A percentile compares a stretch with the other conserved stretches of the same genome.
phyloP scores from a whole-genome alignment of 2,797 vertebrate species.

The Girardinus metallicus region DNA sequence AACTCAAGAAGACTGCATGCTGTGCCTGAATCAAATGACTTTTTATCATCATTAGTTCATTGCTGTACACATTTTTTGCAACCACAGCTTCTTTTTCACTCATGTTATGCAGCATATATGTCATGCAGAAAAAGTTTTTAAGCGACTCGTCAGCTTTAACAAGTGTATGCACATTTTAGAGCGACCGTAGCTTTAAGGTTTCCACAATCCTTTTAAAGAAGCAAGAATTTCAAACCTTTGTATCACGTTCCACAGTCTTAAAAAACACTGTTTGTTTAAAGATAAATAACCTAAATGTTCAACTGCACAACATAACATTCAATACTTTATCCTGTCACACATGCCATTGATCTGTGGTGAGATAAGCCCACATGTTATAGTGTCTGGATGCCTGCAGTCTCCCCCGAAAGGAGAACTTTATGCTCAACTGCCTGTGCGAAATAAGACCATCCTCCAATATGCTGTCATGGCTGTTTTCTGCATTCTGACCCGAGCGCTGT shows the following conservation, averaged over 20 bases:
- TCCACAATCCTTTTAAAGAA: neutral
- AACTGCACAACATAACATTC: constrained; percentile 17
- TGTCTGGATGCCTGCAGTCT: constrained; percentile 26
- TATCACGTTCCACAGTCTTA: neutral
- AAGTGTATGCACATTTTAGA: neutral
- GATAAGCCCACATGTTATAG: constrained; percentile 41
- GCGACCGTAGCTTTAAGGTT: neutral
- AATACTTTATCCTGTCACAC: constrained; percentile 18
- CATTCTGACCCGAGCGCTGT: constrained; percentile 20
- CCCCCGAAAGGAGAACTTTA: constrained; percentile 24
- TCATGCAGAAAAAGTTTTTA: neutral
- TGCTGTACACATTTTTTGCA: no score
- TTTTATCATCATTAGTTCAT: no score
- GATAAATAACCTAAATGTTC: constrained; percentile 1
- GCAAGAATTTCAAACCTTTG: neutral
- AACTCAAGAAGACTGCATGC: no score
- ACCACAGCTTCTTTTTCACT: neutral
- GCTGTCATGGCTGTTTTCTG: constrained; percentile 4
- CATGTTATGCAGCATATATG: neutral
- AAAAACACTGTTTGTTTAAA: neutral
- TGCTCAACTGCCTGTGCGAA: constrained; percentile 13
- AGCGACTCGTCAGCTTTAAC: neutral
- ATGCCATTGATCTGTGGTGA: constrained; percentile 49
- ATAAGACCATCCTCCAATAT: constrained; percentile 15
- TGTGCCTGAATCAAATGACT: no score